phyloP scores from a whole-genome alignment of 1,140 invertebrate species.

The Drosophila gunungcola region DNA sequence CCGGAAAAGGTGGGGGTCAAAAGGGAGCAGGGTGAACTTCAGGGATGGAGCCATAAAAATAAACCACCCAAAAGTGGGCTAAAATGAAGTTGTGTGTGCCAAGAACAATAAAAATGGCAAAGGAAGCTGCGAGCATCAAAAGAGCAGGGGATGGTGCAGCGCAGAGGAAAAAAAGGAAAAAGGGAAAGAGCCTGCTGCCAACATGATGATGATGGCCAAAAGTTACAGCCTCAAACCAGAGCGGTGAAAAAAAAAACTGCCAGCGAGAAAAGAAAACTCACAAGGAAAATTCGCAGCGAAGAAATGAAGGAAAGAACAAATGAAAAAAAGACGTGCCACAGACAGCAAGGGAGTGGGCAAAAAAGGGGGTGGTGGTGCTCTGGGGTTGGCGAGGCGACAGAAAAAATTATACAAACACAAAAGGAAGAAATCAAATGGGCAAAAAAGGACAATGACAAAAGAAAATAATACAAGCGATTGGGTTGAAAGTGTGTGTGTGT shows the following conservation, averaged over 20 bases:
- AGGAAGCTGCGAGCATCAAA: slow-evolving; percentile 30
- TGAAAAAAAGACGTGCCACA: slow-evolving; percentile 71
- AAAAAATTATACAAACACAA: slow-evolving; percentile 83
- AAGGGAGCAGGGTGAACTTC: neutral
- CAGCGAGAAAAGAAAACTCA: slow-evolving; percentile 23
- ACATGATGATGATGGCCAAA: slow-evolving; percentile 65
- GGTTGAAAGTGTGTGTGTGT: slow-evolving; percentile 32
- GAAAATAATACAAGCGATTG: slow-evolving; percentile 78
- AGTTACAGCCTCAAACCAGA: slow-evolving; percentile 58
- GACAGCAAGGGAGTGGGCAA: slow-evolving; percentile 1
- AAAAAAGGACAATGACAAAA: slow-evolving; percentile 78
- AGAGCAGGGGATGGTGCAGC: neutral
- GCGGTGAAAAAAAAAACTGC: slow-evolving; percentile 2
- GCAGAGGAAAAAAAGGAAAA: neutral
- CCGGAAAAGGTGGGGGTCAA: neutral
- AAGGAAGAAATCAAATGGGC: slow-evolving; percentile 73
- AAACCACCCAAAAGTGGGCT: slow-evolving; percentile 81
- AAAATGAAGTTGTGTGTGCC: slow-evolving; percentile 79
- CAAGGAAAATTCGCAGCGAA: slow-evolving; percentile 30
- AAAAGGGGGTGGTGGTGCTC: slow-evolving; percentile 1
- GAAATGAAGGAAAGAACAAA: slow-evolving; percentile 52
- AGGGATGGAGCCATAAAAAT: slow-evolving; percentile 75
- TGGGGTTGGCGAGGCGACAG: slow-evolving; percentile 63
- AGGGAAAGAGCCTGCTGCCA: neutral
- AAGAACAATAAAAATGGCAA: slow-evolving; percentile 81